Conservation (phyloP, 2,888 invertebrate species). For the Perithous albicinctus region DNA sequence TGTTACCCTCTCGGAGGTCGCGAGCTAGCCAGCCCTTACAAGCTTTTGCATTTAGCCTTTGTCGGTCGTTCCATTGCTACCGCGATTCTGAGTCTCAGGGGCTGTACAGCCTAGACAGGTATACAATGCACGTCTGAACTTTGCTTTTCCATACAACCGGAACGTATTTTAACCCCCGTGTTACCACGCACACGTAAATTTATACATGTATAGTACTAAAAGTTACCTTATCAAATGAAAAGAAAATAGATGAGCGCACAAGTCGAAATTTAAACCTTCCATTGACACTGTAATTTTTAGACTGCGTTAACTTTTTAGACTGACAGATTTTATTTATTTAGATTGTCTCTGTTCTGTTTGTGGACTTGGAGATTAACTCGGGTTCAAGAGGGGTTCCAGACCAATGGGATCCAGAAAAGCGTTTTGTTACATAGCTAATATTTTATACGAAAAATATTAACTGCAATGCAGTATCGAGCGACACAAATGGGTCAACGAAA, state of each 20-base stretch:
- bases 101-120: conserved; percentile 49
- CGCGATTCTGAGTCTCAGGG: conserved; percentile 55
- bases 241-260: not conserved
- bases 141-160: conserved; percentile 63
- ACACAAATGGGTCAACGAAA: no score
- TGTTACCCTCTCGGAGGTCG: conserved; percentile 79
- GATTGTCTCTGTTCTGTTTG: no score
- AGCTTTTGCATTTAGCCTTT: conserved; percentile 83
- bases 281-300: no score
- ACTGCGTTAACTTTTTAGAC: no score
- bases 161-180: conserved; percentile 57
- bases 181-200: not conserved
- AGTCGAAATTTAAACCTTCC: conserved; percentile 7
- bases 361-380: no score
- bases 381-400: no score
- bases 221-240: not conserved
- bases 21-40: conserved; percentile 78
- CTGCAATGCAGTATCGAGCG: no score
- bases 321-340: no score
- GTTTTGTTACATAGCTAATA: no score
- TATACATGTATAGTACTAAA: not conserved
- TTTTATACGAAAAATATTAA: no score
- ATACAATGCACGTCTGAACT: conserved; percentile 59
- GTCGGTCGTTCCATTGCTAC: conserved; percentile 72
- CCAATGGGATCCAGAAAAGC: no score